Percentiles rank a stretch among this genome's conserved stretches.
These are phyloP conservation scores for Cactoblastis cactorum DNA, from an alignment of 2,888 invertebrate genomes.

Conservation along the genomic window DNA sequence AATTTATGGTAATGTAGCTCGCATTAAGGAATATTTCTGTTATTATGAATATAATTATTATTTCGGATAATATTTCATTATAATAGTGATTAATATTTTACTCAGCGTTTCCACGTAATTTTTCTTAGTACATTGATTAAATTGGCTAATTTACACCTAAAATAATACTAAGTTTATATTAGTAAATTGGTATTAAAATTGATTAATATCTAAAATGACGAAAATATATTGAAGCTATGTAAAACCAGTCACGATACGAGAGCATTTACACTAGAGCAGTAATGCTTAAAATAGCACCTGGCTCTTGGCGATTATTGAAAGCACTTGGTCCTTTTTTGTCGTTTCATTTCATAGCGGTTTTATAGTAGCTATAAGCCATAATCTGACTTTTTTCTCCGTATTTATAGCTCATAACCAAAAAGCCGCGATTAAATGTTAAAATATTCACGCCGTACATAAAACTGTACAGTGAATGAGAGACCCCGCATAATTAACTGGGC, in stretches of 20 bases:
- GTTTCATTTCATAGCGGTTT: constrained; percentile 29
- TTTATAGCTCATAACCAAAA: constrained; percentile 27
- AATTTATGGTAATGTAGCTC: too few relatives aligned
- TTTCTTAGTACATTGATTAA: too few relatives aligned
- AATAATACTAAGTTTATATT: too few relatives aligned
- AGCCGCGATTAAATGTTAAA: constrained; percentile 41
- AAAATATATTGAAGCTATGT: constrained; percentile 1
- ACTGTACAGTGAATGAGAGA: constrained; percentile 45
- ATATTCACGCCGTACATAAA: constrained; percentile 50
- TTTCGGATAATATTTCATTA: too few relatives aligned
- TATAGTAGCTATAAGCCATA: constrained; percentile 27
- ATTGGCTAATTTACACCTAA: too few relatives aligned
- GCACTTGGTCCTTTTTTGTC: constrained; percentile 34
- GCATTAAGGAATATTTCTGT: too few relatives aligned
- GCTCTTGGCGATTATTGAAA: constrained; percentile 32
- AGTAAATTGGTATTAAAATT: too few relatives aligned
- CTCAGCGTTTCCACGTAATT: too few relatives aligned
- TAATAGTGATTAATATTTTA: too few relatives aligned
- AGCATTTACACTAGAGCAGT: constrained; percentile 39
- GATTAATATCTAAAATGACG: background rate
- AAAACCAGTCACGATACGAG: constrained; percentile 33
- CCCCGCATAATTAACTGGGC: constrained; percentile 44
- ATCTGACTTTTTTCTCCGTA: constrained; percentile 34
- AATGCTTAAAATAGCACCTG: constrained; percentile 46
- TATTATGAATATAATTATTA: too few relatives aligned